A percentile compares a stretch with the other conserved stretches of the same genome.
Conservation (phyloP, 2,888 invertebrate genomes). For the Helobdella robusta region DNA sequence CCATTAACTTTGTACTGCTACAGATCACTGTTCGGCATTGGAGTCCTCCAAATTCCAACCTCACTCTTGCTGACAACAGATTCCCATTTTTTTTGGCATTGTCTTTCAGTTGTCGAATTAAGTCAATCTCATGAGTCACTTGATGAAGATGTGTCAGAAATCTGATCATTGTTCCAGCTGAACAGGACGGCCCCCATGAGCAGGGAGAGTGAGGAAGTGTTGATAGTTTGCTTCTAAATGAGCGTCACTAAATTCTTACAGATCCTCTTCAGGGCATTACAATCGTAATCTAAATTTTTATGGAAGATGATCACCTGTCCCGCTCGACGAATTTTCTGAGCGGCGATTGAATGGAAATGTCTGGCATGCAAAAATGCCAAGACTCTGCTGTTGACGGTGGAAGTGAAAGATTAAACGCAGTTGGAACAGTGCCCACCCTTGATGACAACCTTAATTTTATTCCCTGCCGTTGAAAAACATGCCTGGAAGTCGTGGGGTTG, state of each 20-base stretch:
- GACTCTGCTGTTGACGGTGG: constrained; percentile 5
- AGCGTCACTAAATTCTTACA: no score
- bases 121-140: constrained; percentile 27
- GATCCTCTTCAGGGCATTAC: constrained; percentile 33
- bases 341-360: constrained; percentile 42
- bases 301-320: constrained; percentile 39
- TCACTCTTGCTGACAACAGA: constrained; percentile 40
- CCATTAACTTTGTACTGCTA: constrained; percentile 50
- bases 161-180: constrained; percentile 41
- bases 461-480: no score
- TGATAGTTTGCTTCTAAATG: no score
- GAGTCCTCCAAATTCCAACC: constrained; percentile 44
- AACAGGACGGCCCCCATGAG: constrained; percentile 34
- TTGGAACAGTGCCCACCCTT: no score
- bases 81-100: constrained; percentile 40
- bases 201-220: no score
- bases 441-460: no score
- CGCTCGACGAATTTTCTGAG: constrained; percentile 39
- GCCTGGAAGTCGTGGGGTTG: no score
- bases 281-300: constrained; percentile 39
- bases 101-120: constrained; percentile 3
- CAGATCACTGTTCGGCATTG: constrained; percentile 38
- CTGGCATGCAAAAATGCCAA: constrained; percentile 34
- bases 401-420: background rate
- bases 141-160: constrained; percentile 40